Evolutionary conservation across 1,140 invertebrate genomes (phyloP), one percentile per base, ranked within the genome.

Genomic region (Chelonus insularis): DNA sequence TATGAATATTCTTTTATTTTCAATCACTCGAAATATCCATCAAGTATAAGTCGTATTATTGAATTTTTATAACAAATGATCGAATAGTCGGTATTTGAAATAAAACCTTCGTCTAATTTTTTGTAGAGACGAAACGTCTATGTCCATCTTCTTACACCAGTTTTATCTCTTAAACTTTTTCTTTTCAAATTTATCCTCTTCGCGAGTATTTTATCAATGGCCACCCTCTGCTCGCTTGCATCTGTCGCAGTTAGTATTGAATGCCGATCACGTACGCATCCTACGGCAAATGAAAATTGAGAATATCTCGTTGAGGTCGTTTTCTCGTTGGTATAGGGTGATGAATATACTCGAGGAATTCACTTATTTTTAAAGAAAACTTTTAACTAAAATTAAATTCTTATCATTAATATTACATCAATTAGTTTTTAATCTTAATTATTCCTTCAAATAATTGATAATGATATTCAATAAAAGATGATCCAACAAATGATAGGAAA

Each of bases 61-160:
- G 69, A 72, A 72, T 74, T 74, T 74, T 63, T 74, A 68, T 72
- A 74, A 74, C 71, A 74, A 74, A 74, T 67, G 72, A 74, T 72
- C 68, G 68, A 72, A 63, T 69, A 62, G 41, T 47, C 55, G 55
- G 54, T 57, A 57, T 61, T 48, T 32, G 25, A 16, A 23, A 54
- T 25, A 57, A 47, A 43, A 57, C 63, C 57, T 55, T 64, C 57
- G 48, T 63, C 57, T 55, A 36, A 43, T 32, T 45, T 62, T 45
- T 34, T 5, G 32, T 51, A 43, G 32, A 25, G 23, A 20, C 25
- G n/a, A 23, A 23, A 9, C 20, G 12, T 39, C 18, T 14, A 18
- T 55, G 51, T 36, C 34, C 34, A 55, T 29, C 36, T 29, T 20
- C 18, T 12, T 25, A 36, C n/a, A 37, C 14, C 25, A 55, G 32